These are phyloP conservation scores for Scomber japonicus DNA, from an alignment of 2,113 vertebrate species.

Conservation along the genomic window DNA sequence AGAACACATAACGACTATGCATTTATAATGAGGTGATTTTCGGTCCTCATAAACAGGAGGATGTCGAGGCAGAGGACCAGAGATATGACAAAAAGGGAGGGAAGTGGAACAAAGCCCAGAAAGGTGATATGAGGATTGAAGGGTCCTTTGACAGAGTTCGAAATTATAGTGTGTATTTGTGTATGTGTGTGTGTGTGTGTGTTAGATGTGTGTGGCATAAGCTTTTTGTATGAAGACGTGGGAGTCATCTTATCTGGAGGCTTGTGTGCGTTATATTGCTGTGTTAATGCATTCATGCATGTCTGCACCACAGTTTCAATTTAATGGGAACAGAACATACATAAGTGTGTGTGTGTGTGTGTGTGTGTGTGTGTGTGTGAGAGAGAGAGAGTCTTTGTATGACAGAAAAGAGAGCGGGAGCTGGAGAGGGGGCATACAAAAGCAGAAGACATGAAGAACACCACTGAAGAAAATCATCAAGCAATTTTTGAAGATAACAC, in stretches of 20 bases:
- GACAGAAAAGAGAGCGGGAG: neutral
- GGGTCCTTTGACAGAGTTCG: conserved; percentile 32
- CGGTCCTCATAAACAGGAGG: conserved; percentile 53
- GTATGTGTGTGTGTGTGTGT: conserved; percentile 40
- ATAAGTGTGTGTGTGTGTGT: conserved; percentile 11
- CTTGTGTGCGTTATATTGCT: conserved; percentile 48
- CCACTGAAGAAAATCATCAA: conserved; percentile 39
- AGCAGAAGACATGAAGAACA: conserved; percentile 29
- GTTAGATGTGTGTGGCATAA: conserved; percentile 31
- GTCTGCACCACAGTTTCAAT: conserved; percentile 52
- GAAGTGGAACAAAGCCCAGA: conserved; percentile 29
- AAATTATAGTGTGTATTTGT: conserved; percentile 38
- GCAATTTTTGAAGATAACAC: conserved; percentile 39
- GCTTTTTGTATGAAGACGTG: conserved; percentile 51
- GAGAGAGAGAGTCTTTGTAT: neutral
- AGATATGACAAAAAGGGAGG: conserved; percentile 20
- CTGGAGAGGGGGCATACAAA: conserved; percentile 26
- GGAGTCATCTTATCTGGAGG: conserved; percentile 66
- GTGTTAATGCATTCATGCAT: conserved; percentile 63
- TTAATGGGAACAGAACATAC: conserved; percentile 56
- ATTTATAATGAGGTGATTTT: conserved; percentile 69
- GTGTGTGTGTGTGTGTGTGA: neutral
- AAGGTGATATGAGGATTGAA: conserved; percentile 38
- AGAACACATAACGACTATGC: conserved; percentile 55
- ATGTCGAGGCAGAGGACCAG: conserved; percentile 11